Percentiles rank a stretch among this genome's conserved stretches.
These are phyloP conservation scores for Odontomyia ornata DNA, from an alignment of 2,888 invertebrate species.

Conservation along the genomic window DNA sequence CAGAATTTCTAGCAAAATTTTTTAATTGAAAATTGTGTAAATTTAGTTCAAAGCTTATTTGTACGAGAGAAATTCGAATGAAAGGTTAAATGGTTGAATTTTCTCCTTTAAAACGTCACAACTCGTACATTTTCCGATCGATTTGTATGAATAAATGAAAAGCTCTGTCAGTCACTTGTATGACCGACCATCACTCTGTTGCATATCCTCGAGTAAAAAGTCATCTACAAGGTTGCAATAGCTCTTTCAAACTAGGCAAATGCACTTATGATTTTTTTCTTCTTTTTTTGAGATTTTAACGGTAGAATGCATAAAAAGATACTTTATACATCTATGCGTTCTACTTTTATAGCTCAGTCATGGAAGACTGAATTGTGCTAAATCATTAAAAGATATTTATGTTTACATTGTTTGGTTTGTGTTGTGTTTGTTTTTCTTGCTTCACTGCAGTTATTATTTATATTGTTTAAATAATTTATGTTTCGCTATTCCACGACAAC, in stretches of 20 bases:
- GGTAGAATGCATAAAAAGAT: background rate
- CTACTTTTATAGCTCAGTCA: background rate
- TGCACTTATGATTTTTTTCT: too few relatives aligned
- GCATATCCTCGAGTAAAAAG: background rate
- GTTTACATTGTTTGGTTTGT: background rate
- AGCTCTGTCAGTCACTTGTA: too few relatives aligned
- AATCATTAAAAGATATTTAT: background rate
- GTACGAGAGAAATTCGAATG: too few relatives aligned
- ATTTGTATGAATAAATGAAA: background rate
- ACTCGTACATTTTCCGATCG: too few relatives aligned
- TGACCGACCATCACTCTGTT: constrained; percentile 4
- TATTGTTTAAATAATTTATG: background rate
- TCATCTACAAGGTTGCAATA: too few relatives aligned
- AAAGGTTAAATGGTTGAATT: too few relatives aligned
- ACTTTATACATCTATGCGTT: background rate
- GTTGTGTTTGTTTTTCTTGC: background rate
- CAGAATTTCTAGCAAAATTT: too few relatives aligned
- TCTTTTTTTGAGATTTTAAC: background rate
- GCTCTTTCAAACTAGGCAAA: too few relatives aligned
- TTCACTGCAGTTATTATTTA: background rate
- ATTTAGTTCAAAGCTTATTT: background rate
- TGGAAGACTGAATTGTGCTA: background rate
- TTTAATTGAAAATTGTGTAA: too few relatives aligned
- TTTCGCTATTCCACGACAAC: too few relatives aligned
- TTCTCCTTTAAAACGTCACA: too few relatives aligned